Percentiles rank a stretch among this genome's conserved stretches.
These are phyloP conservation scores for Puffinus mauretanicus DNA, from an alignment of 2,113 vertebrate species.

Conservation along the genomic window DNA sequence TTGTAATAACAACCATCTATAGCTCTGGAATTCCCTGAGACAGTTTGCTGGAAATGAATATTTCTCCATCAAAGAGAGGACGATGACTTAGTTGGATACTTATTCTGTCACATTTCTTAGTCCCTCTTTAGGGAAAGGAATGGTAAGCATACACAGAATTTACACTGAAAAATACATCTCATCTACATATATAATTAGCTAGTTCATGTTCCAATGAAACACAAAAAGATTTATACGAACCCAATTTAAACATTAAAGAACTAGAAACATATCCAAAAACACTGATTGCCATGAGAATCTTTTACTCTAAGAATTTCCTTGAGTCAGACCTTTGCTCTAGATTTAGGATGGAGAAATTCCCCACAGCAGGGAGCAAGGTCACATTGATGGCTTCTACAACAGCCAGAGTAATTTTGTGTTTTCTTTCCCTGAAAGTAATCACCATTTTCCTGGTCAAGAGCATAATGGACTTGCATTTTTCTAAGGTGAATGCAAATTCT, in stretches of 20 bases:
- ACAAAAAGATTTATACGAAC: not conserved
- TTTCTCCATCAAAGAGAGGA: not conserved
- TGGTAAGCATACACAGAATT: not conserved
- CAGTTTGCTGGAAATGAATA: not conserved
- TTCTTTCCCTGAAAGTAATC: not conserved
- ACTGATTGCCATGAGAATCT: not conserved
- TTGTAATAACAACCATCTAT: not conserved
- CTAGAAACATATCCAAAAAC: not conserved
- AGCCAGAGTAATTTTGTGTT: not conserved
- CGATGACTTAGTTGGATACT: not conserved
- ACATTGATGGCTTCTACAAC: not conserved
- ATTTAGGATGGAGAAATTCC: not conserved
- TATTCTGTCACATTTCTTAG: not conserved
- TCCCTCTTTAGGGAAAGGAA: not conserved
- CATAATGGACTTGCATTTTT: not conserved
- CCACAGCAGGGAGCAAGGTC: not conserved
- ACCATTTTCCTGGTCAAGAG: not conserved
- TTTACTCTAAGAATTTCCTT: not conserved
- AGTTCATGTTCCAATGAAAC: not conserved
- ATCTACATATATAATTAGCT: not conserved
- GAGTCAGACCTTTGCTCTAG: not conserved
- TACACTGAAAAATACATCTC: not conserved
- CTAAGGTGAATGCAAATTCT: not conserved
- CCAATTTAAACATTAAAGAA: not conserved
- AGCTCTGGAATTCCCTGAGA: not conserved